phyloP scores from a whole-genome alignment of 2,113 vertebrate genomes.

The Zingel zingel region DNA sequence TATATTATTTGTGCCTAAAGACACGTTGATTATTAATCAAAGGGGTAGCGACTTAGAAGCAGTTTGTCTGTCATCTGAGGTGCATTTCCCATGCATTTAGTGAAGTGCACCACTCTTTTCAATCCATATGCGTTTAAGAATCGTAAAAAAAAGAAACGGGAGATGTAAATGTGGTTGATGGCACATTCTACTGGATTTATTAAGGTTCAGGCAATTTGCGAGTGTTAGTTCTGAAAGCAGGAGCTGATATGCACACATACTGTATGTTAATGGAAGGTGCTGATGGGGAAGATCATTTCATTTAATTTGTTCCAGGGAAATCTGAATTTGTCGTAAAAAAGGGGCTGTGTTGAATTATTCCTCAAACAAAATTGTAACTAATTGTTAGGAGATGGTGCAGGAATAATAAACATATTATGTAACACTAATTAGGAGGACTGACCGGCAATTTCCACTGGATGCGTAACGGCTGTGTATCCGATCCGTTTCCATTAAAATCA shows the following conservation, averaged over 20 bases:
- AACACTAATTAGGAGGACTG: background rate
- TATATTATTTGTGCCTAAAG: background rate
- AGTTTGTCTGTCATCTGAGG: background rate
- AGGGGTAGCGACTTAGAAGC: background rate
- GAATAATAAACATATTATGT: background rate
- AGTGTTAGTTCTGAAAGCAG: constrained; percentile 23
- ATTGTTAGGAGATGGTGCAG: background rate
- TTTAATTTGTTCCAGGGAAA: constrained; percentile 1
- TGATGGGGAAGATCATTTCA: background rate
- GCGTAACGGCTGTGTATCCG: too few species aligned
- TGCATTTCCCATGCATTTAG: constrained; percentile 12
- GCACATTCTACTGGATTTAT: constrained; percentile 25
- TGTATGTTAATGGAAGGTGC: constrained; percentile 1
- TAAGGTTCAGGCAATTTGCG: constrained; percentile 22
- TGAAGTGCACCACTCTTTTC: background rate
- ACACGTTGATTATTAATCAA: constrained; percentile 11
- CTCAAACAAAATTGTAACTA: background rate
- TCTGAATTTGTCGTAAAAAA: background rate
- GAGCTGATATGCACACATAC: background rate
- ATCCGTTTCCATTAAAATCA: too few species aligned
- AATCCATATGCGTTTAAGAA: constrained; percentile 27
- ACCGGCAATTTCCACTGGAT: too few species aligned
- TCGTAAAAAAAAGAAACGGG: background rate
- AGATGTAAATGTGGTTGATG: constrained; percentile 4
- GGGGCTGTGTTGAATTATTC: background rate